Evolutionary conservation across 2,888 invertebrate species (phyloP), one percentile per base, ranked within the genome.

Genomic region (Synergus japonicus): DNA sequence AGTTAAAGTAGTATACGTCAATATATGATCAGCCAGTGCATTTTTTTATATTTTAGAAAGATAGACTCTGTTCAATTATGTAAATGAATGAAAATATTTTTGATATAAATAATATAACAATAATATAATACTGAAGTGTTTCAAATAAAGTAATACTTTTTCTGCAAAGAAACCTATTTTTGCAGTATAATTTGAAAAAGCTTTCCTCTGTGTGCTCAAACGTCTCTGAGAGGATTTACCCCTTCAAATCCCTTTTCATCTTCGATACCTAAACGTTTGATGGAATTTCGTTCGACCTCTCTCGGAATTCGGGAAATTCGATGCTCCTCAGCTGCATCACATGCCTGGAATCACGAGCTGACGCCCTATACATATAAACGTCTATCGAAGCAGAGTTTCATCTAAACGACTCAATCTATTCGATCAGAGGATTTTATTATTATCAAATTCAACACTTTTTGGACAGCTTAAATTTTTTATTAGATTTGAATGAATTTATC

Each of bases 261-360:
- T 37, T 46, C 13, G 60, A 76, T 82, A 78, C 76, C 84, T 82
- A 49, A 73, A 46, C 78, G 82, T 82, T 79, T 79, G 82, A 77
- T 69, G 79, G 81, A 84, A 85, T 87, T 84, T 86, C 81, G 84
- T 85, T 77, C 83, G 83, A 82, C 82, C 81, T 73, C 69, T 73
- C 76, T 73, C 78, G 83, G 85, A 84, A 87, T 87, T 87, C 86
- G 82, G 86, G 85, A 88, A 88, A 87, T 87, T 85, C 85, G 82
- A 83, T 85, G 80, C 85, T 84, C 86, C 82, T 84, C 85, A 85
- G 84, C 83, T 81, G 76, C 49, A 65, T 58, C 65, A 67, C 73
- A 77, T 54, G 77, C 77, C 64, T 64, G 37, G 83, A 85, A 83
- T 77, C 76, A 60, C 81, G 49, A 77, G 79, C 80, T 77, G 77